phyloP scores from a whole-genome alignment of 2,797 vertebrate species.

The Silurus aristotelis region DNA sequence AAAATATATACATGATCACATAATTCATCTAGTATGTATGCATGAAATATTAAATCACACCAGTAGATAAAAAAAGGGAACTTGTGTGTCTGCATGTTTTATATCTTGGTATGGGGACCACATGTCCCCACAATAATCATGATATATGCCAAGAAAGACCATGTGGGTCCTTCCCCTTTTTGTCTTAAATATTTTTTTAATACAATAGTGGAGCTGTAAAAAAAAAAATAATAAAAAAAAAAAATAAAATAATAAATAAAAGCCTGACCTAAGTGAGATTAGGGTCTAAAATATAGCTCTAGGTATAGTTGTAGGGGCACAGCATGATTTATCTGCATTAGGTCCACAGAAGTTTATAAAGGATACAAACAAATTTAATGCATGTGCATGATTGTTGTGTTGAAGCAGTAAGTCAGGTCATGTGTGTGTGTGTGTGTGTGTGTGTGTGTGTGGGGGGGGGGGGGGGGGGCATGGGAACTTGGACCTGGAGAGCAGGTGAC shows the following conservation, averaged over 20 bases:
- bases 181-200: neutral
- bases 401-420: conserved; percentile 46
- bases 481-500: conserved; percentile 77
- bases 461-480: conserved; percentile 79
- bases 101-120: neutral
- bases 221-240: neutral
- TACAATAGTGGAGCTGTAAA: neutral
- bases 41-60: neutral
- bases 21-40: neutral
- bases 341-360: neutral
- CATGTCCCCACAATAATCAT: neutral
- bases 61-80: neutral
- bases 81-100: conserved; percentile 22
- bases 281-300: neutral
- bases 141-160: neutral
- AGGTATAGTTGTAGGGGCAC: neutral
- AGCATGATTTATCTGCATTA: neutral
- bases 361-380: neutral
- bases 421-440: too few species aligned
- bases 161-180: neutral
- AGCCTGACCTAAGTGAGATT: neutral
- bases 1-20: neutral
- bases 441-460: too few species aligned
- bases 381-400: neutral
- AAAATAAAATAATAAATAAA: neutral